Evolutionary conservation across 2,113 vertebrate species (phyloP).

Genomic region (Sinocyclocheilus anshuiensis): DNA sequence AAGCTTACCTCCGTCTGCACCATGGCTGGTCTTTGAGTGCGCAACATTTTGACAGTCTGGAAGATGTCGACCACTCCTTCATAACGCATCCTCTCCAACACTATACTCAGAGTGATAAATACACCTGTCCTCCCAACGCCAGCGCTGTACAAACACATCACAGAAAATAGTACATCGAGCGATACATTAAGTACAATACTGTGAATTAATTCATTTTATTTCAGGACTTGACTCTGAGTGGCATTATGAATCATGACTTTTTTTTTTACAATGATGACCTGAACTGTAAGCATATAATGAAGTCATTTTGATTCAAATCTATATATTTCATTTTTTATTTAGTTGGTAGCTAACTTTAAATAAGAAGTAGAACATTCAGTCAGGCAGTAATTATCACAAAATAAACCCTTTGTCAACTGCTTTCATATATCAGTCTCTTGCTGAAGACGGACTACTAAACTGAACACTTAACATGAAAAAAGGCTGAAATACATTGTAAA

Average conservation of each 20-base stretch:
- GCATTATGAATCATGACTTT: background rate
- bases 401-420: background rate
- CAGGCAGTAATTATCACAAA: background rate
- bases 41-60: slow-evolving; percentile 99
- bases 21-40: slow-evolving; percentile 96
- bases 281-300: background rate
- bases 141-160: slow-evolving; percentile 73
- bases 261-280: background rate
- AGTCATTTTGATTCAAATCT: background rate
- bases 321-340: background rate
- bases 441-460: no score
- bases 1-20: slow-evolving; percentile 95
- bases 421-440: no score
- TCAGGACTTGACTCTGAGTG: background rate
- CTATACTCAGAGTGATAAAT: slow-evolving; percentile 97
- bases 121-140: slow-evolving; percentile 97
- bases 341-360: background rate
- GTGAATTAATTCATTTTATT: background rate
- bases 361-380: background rate
- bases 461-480: background rate
- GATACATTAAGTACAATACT: background rate
- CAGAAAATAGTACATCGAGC: background rate
- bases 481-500: background rate
- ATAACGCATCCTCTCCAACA: slow-evolving; percentile 98
- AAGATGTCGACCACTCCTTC: slow-evolving; percentile 99